Conservation (phyloP, 37 sponge, comb jelly and placozoan genomes). For the Diacarnus erythraeanus region DNA sequence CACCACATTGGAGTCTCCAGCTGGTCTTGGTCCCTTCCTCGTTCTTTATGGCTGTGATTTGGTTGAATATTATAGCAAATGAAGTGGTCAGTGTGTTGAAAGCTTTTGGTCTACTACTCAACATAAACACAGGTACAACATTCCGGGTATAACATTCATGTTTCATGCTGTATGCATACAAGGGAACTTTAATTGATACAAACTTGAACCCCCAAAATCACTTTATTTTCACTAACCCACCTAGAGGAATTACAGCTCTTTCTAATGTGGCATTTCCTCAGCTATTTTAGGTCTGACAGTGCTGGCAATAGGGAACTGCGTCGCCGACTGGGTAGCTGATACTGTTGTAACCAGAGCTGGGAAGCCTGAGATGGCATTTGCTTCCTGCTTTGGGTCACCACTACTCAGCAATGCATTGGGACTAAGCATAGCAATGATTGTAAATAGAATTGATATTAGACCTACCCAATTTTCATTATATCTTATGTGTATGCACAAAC, state of each 20-base stretch:
- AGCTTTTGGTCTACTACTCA: slow-evolving; percentile 72
- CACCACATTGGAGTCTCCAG: slow-evolving; percentile 68
- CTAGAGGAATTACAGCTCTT: too few relatives aligned
- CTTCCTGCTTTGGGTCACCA: slow-evolving; percentile 93
- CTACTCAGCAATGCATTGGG: slow-evolving; percentile 87
- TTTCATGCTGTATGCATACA: not conserved
- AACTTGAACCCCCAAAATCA: too few relatives aligned
- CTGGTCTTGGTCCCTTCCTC: slow-evolving; percentile 52
- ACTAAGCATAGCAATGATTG: slow-evolving; percentile 83
- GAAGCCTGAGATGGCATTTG: slow-evolving; percentile 86
- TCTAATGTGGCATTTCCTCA: too few relatives aligned
- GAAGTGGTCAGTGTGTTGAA: slow-evolving; percentile 78
- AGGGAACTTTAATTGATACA: not conserved
- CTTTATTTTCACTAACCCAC: too few relatives aligned
- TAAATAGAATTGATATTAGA: slow-evolving; percentile 10
- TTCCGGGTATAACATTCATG: too few relatives aligned
- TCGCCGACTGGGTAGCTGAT: slow-evolving; percentile 93
- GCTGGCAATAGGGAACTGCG: slow-evolving; percentile 88
- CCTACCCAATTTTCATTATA: not conserved
- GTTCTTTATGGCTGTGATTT: slow-evolving; percentile 76
- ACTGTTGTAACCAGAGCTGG: slow-evolving; percentile 86
- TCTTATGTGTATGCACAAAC: not conserved
- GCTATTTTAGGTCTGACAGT: slow-evolving; percentile 89
- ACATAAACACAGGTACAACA: slow-evolving; percentile 76
- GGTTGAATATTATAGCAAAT: slow-evolving; percentile 84